Conservation (phyloP, 2,797 vertebrate genomes). For the Enteromius treurensis region DNA sequence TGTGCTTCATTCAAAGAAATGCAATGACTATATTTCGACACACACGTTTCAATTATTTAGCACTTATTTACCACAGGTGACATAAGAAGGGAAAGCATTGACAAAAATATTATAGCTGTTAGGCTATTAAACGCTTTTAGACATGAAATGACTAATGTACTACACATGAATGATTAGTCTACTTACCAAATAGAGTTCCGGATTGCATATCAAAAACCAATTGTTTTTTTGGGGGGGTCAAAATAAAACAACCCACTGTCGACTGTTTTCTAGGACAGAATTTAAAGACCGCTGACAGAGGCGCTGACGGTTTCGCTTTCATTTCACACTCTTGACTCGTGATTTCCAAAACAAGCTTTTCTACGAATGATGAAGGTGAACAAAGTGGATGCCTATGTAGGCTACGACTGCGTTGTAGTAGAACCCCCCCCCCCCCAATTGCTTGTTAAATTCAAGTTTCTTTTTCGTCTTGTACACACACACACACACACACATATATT, state of each 20-base stretch:
- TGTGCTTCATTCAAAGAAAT: background rate
- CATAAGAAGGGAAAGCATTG: background rate
- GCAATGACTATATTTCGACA: background rate
- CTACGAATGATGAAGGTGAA: background rate
- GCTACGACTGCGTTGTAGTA: background rate
- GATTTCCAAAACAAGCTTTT: background rate
- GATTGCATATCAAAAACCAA: background rate
- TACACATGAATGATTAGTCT: background rate
- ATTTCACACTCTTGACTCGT: background rate
- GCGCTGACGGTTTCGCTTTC: slow-evolving; percentile 14
- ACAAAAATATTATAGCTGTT: background rate
- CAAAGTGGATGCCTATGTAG: background rate
- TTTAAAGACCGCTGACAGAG: background rate
- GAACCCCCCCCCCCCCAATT: background rate
- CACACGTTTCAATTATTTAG: background rate
- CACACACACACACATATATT: too few relatives aligned
- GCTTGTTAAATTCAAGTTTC: background rate
- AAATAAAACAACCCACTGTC: background rate
- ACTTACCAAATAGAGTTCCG: slow-evolving; percentile 9
- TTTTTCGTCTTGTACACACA: background rate
- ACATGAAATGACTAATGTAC: background rate
- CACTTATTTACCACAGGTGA: too few relatives aligned
- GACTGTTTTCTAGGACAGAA: background rate
- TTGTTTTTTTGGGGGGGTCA: too few relatives aligned
- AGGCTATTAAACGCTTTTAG: background rate